Evolutionary conservation across 2,888 invertebrate genomes (phyloP), one percentile per base, ranked within the genome.

Genomic region (Stenichneumon culpator): DNA sequence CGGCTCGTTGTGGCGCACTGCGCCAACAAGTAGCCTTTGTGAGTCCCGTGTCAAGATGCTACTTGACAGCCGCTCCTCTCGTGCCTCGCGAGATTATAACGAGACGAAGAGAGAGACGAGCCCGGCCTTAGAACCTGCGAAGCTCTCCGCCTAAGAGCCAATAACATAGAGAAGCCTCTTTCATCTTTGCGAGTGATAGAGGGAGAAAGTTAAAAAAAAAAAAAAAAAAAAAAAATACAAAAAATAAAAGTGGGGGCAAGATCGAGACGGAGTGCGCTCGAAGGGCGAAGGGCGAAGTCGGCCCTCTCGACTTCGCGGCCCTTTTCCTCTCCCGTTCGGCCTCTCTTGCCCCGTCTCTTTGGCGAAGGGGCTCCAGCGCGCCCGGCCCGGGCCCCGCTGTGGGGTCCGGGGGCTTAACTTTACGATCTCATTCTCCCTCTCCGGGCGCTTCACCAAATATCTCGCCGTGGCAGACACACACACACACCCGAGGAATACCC

Each of bases 351-450:
- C 81, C 82, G 69, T 74, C 73, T 80, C 79, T 77, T 81, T 67
- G 73, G 81, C 81, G 67, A 70, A 68, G 47, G 50, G 81, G 72
- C 74, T 39, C 74, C 78, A 39, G 79, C 69, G 67, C 67, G 81
- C 50, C 52, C 36, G 22, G 6, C 28, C 28, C 36, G 77, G 82
- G 67, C 72, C 79, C 74, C 89, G 89, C 89, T 90, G 91, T 91
- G 92, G 90, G 91, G 92, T 92, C 78, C 81, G 83, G 86, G 89
- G 89, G 91, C 93, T 93, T 93, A 93, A 93, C 93, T 93, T 93
- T 93, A 93, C 93, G 92, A 93, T 93, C 93, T 92, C 89, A 67
- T 85, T 80, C 82, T 77, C 72, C 72, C 54, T 52, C 70, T 70
- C 73, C 79, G 65, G 28, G 25, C 75, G 77, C 85, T 75, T 79